Base-by-base conservation (phyloP, 2,113 vertebrate genomes). In the Sapayoa aenigma region DNA sequence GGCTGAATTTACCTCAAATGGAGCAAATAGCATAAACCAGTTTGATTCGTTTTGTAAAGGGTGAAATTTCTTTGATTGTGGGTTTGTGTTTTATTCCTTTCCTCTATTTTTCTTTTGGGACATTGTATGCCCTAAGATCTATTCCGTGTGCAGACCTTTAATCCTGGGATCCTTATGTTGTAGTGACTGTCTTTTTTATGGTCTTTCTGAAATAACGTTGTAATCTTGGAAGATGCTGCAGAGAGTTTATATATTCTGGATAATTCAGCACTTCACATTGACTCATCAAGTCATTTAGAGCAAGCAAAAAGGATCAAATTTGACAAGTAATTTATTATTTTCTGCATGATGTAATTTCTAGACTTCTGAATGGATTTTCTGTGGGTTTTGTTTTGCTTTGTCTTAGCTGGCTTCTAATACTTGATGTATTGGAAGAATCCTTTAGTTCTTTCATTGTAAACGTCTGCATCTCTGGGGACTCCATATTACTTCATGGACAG, bases 261-360 rank as follows among this genome's bases (percentile, higher is more conserved):
- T 84, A 95, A 72, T 88, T 88, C 72, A 59, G 33, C 46, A 60
- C 35, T 88, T 80, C 68, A 37, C 21, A 24, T 46, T 72, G 77
- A 67, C 46, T 91, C 2, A 5, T 39, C 71, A 60, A 27, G 25
- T 84, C 56, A 56, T 28, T 55, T 67, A 92, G 17, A 78, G 60
- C 41, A 89, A 71, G 44, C 24, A 60, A 56, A 89, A 92, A 49
- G 55, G 27, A 87, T 89, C 7, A 92, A 6, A 72, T 46, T 65
- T 84, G 66, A 82, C 66, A 55, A 89, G 47, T 84, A 87, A 84
- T 78, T 73, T 71, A 86, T 18, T 92, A 35, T 68, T 94, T 94
- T 84, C 62, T 72, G 11, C 27, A 31, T 80, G 9, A 46, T 71
- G 20, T 56, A 52, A 47, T 89, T 93, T 89, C 56, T 68, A 6